Base-by-base conservation (phyloP, 1,140 invertebrate genomes). In the Globodera rostochiensis region DNA sequence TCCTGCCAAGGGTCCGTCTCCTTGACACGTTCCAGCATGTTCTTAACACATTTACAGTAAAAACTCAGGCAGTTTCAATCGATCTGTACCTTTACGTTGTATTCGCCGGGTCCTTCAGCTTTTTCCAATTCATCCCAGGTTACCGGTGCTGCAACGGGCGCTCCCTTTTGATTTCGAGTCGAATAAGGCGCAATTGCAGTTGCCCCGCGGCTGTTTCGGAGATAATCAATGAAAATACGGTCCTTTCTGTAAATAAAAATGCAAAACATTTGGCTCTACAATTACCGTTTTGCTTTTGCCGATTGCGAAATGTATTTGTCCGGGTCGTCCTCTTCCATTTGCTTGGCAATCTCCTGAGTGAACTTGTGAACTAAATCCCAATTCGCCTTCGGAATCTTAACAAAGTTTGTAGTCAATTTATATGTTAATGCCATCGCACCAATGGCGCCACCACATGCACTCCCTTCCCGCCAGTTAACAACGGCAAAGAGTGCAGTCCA, bases 151-250 rank as follows among this genome's bases (percentile, higher is more conserved):
- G 77, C 66, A 11, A 78, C 77, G 6, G 77, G 15, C 11, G 74
- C 47, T 2, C 77, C 77, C 46, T 67, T 60, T 15, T 49, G 77
- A 47, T 49, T 66, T 49, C 77, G 77, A 19, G 60, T 49, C 19
- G 77, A 78, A 36, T 78, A 78, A 74, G 77, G 64, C 64, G 64
- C 49, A 36, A 78, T 19, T 11, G 77, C 74, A 6, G 77, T 78
- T 49, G 77, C 11, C 47, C 77, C 77, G 19, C 60, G 77, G 19
- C n/a, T 11, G 70, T 78, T 78, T 71, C 77, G 77, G n/a, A 78
- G 77, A 74, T 78, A 78, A 25, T 78, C 77, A 60, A 78, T 36
- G 77, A 74, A 66, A 60, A 74, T 78, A 25, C 60, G 77, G 4
- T 21, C 69, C 69, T 71, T 71, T 9, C 69, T 71, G 69, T 2